Evolutionary conservation across 2,888 invertebrate genomes (phyloP).

Genomic region (Boloria euphrosyne): DNA sequence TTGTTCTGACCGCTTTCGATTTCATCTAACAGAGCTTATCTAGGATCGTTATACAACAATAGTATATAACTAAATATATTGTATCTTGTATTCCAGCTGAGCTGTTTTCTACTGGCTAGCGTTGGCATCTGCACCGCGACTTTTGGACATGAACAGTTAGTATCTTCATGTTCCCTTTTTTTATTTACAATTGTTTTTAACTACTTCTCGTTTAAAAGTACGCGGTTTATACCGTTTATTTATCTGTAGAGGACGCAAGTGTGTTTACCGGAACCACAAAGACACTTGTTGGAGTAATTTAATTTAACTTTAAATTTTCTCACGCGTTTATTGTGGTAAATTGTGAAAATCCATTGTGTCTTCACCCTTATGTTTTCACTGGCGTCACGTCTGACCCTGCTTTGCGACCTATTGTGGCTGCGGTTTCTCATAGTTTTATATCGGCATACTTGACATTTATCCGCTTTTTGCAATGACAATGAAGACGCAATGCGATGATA

Average conservation of each 20-base stretch:
- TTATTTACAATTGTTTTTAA: slow-evolving; percentile 39
- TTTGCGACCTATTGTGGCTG: slow-evolving; percentile 54
- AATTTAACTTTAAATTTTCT: slow-evolving; percentile 61
- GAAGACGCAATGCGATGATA: slow-evolving; percentile 22
- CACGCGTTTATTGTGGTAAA: slow-evolving; percentile 73
- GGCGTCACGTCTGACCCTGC: slow-evolving; percentile 56
- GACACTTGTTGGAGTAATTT: slow-evolving; percentile 61
- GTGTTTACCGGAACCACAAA: slow-evolving; percentile 57
- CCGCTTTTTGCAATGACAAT: slow-evolving; percentile 30
- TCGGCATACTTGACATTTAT: slow-evolving; percentile 30
- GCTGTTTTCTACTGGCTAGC: slow-evolving; percentile 72
- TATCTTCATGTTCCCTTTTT: slow-evolving; percentile 55
- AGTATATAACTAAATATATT: slow-evolving; percentile 2
- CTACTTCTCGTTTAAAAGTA: background rate
- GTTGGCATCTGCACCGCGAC: slow-evolving; percentile 76
- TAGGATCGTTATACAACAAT: slow-evolving; percentile 19
- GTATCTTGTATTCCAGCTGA: slow-evolving; percentile 71
- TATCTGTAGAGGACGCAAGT: slow-evolving; percentile 19
- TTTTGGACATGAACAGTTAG: slow-evolving; percentile 80
- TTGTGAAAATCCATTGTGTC: slow-evolving; percentile 76
- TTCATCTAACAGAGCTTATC: slow-evolving; percentile 40
- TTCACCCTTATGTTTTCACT: slow-evolving; percentile 62
- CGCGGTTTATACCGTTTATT: slow-evolving; percentile 21
- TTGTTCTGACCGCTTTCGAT: slow-evolving; percentile 52
- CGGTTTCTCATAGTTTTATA: slow-evolving; percentile 36